A percentile compares a stretch with the other conserved stretches of the same genome.
Conservation (phyloP, 2,888 invertebrate genomes). For the Rhagonycha lutea region DNA sequence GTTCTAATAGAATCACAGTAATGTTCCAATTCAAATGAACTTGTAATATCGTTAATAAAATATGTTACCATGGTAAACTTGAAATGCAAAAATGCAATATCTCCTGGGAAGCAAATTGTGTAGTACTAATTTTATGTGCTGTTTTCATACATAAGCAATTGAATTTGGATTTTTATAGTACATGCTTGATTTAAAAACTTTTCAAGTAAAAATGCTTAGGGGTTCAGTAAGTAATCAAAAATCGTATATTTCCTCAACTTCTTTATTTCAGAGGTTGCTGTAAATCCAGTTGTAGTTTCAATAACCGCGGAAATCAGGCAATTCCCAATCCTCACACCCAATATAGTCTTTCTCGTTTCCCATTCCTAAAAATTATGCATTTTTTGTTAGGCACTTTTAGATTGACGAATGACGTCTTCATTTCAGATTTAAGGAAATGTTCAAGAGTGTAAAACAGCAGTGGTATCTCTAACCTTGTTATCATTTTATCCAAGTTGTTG, state of each 20-base stretch:
- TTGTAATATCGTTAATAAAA: neutral
- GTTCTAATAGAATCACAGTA: neutral
- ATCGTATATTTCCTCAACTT: constrained; percentile 29
- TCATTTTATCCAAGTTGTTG: constrained; percentile 11
- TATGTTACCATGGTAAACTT: neutral
- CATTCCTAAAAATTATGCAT: constrained; percentile 40
- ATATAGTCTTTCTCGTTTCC: constrained; percentile 38
- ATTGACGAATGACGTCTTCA: constrained; percentile 24
- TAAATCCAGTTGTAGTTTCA: constrained; percentile 48
- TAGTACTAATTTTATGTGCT: neutral
- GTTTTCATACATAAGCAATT: constrained; percentile 27
- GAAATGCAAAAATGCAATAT: neutral
- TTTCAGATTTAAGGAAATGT: constrained; percentile 14
- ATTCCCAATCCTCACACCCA: constrained; percentile 51
- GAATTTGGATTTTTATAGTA: constrained; percentile 25
- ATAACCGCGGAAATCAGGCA: constrained; percentile 52
- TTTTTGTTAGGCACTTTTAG: constrained; percentile 31
- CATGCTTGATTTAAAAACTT: constrained; percentile 31
- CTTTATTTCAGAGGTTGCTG: constrained; percentile 34
- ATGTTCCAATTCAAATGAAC: neutral
- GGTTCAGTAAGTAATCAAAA: constrained; percentile 31
- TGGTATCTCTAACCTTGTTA: neutral
- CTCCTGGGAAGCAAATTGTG: neutral
- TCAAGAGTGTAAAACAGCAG: constrained; percentile 7
- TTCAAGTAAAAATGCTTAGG: constrained; percentile 29